These are phyloP conservation scores for Coreoperca whiteheadi DNA, from an alignment of 2,113 vertebrate genomes.

Conservation along the genomic window DNA sequence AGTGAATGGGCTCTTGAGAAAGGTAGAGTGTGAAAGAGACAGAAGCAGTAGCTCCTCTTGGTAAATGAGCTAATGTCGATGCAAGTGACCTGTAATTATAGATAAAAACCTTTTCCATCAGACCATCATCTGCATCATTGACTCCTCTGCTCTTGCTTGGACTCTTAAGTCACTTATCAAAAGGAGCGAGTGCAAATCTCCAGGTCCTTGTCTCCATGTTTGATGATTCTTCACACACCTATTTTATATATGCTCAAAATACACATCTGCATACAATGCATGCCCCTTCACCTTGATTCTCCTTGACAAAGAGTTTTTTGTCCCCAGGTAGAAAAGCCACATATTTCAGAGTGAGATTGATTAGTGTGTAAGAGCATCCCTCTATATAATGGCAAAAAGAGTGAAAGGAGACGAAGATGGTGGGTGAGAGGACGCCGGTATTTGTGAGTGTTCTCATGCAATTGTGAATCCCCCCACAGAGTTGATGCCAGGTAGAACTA, in stretches of 20 bases:
- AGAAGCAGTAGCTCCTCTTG: constrained; percentile 1
- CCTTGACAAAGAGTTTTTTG: constrained; percentile 41
- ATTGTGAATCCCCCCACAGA: background rate
- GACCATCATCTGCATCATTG: constrained; percentile 54
- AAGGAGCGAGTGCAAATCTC: constrained; percentile 20
- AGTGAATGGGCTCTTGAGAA: constrained; percentile 14
- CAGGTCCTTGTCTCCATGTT: constrained; percentile 9
- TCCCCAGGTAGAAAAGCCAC: background rate
- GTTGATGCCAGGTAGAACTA: background rate
- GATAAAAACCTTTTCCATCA: constrained; percentile 66
- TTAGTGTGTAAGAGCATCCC: constrained; percentile 13
- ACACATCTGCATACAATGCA: constrained; percentile 21
- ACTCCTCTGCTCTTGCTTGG: constrained; percentile 33
- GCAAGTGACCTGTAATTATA: constrained; percentile 67
- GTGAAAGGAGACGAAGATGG: constrained; percentile 3
- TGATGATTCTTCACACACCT: constrained; percentile 24
- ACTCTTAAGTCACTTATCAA: constrained; percentile 59
- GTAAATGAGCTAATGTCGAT: constrained; percentile 61
- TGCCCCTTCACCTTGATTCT: constrained; percentile 48
- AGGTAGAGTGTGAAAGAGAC: constrained; percentile 24
- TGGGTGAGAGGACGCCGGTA: background rate
- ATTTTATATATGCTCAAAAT: constrained; percentile 38
- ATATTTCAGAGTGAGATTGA: constrained; percentile 34
- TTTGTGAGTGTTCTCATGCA: background rate
- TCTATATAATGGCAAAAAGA: constrained; percentile 26